A percentile compares a stretch with the other conserved stretches of the same genome.
These are phyloP conservation scores for Onchidella celtica DNA, from an alignment of 2,888 invertebrate species.

Conservation along the genomic window DNA sequence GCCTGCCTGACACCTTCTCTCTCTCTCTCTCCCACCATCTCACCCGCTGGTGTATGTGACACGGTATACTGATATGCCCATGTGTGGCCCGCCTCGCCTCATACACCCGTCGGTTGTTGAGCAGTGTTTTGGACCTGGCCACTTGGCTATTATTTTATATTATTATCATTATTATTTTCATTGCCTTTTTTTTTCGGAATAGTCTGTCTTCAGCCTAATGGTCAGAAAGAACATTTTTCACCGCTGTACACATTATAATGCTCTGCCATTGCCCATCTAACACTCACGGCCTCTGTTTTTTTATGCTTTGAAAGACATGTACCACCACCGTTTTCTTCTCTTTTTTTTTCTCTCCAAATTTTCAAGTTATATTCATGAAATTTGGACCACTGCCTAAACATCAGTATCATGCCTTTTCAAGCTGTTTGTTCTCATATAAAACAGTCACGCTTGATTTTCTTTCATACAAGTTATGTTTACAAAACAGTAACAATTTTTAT, in stretches of 20 bases:
- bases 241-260: background rate
- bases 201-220: conserved; percentile 17
- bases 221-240: background rate
- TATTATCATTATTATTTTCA: conserved; percentile 6
- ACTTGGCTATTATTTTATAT: conserved; percentile 14
- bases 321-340: too few species aligned
- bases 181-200: conserved; percentile 15
- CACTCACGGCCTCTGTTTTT: too few species aligned
- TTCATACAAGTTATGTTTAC: too few species aligned
- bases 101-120: conserved; percentile 43
- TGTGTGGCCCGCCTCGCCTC: conserved; percentile 31
- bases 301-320: too few species aligned
- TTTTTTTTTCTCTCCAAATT: too few species aligned
- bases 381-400: too few species aligned
- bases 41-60: conserved; percentile 20
- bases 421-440: too few species aligned
- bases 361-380: too few species aligned
- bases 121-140: conserved; percentile 41
- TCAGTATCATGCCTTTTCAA: too few species aligned
- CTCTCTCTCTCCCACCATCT: conserved; percentile 4
- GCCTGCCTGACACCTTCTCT: background rate
- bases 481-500: too few species aligned
- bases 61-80: conserved; percentile 39
- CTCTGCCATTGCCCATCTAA: too few species aligned
- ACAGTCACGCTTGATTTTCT: too few species aligned